These are phyloP conservation scores for Nothocercus nigrocapillus DNA, from an alignment of 2,113 vertebrate genomes.

Conservation along the genomic window DNA sequence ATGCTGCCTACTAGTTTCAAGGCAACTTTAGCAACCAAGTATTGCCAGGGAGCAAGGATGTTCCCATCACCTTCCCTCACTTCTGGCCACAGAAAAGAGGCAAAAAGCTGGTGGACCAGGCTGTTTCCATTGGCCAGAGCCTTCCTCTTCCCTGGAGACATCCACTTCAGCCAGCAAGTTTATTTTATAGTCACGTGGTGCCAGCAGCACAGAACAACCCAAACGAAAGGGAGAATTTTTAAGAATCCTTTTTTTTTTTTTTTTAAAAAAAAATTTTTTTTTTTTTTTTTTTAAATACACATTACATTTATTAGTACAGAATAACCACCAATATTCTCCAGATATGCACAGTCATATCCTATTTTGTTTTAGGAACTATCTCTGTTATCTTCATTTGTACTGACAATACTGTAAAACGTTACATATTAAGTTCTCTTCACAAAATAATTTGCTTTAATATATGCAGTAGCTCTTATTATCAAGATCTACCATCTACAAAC, in stretches of 20 bases:
- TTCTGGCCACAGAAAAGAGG: neutral
- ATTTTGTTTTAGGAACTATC: neutral
- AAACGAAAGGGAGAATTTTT: neutral
- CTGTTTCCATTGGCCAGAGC: neutral
- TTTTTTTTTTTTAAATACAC: neutral
- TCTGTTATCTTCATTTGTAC: neutral
- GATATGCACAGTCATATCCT: neutral
- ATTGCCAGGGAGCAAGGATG: conserved; percentile 11
- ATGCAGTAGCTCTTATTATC: neutral
- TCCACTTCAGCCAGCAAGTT: neutral
- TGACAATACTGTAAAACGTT: neutral
- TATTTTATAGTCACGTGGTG: neutral
- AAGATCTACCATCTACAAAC: neutral
- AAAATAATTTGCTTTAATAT: neutral
- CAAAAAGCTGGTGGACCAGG: neutral
- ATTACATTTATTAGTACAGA: neutral
- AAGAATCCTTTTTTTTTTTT: neutral
- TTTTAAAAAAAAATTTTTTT: neutral
- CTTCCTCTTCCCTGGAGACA: neutral
- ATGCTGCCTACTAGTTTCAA: conserved; percentile 33
- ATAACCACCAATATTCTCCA: neutral
- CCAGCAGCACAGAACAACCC: neutral
- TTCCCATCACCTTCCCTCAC: neutral
- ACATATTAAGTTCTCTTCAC: neutral
- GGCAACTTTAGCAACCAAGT: conserved; percentile 14